phyloP scores from a whole-genome alignment of 2,888 invertebrate genomes.

The Acleris sparsana region DNA sequence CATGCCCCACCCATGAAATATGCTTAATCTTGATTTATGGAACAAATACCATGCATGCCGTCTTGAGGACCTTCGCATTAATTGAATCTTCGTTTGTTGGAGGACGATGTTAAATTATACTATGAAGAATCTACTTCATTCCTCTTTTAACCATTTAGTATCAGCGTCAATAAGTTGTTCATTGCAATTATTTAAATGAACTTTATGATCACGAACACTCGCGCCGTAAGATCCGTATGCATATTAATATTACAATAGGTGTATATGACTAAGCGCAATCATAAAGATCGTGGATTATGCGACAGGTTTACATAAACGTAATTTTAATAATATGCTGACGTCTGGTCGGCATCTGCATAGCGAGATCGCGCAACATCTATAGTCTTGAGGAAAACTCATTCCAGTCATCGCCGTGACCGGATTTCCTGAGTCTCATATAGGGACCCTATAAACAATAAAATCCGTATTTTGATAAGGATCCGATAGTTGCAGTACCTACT shows the following conservation, averaged over 20 bases:
- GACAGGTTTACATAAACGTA: conserved; percentile 30
- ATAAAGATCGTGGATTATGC: conserved; percentile 37
- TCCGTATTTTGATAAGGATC: background rate
- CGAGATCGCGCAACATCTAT: background rate
- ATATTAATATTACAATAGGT: conserved; percentile 47
- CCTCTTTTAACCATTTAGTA: too few relatives aligned
- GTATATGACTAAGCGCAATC: conserved; percentile 43
- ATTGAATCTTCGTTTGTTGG: background rate
- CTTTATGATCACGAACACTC: conserved; percentile 49
- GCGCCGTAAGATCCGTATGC: conserved; percentile 48
- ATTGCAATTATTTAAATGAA: conserved; percentile 45
- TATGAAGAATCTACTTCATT: too few relatives aligned
- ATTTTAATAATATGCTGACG: conserved; percentile 32
- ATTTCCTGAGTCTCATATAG: conserved; percentile 16
- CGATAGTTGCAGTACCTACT: too few relatives aligned
- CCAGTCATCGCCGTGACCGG: conserved; percentile 25
- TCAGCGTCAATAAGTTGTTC: too few relatives aligned
- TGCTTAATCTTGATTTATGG: conserved; percentile 7
- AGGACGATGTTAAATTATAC: too few relatives aligned
- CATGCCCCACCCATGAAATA: conserved; percentile 11
- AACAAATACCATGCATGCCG: background rate
- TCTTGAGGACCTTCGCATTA: background rate
- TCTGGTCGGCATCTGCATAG: conserved; percentile 4
- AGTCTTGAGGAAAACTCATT: conserved; percentile 27
- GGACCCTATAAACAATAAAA: background rate